phyloP scores from a whole-genome alignment of 2,113 vertebrate genomes.

The Malurus alboscapulatus region DNA sequence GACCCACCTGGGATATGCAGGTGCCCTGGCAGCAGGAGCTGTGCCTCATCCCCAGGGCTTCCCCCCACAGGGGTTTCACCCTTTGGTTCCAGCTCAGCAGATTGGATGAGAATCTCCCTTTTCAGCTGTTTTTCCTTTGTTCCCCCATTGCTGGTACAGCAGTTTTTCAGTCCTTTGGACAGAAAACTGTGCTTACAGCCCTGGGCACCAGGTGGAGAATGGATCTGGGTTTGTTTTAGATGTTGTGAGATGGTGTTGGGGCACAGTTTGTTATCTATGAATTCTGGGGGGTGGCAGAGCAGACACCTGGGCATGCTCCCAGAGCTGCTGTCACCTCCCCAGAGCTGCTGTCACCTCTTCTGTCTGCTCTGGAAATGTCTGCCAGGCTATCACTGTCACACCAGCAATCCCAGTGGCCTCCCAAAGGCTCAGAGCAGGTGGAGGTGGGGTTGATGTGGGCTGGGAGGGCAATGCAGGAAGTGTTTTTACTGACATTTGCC shows the following conservation, averaged over 20 bases:
- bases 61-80: neutral
- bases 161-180: neutral
- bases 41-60: neutral
- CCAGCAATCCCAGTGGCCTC: neutral
- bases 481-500: neutral
- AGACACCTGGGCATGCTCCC: neutral
- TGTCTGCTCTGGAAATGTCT: neutral
- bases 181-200: neutral
- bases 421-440: neutral
- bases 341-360: neutral
- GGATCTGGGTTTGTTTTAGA: neutral
- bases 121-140: neutral
- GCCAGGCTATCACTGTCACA: neutral
- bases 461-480: neutral
- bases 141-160: rapidly evolving
- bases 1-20: neutral
- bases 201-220: neutral
- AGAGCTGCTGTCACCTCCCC: neutral
- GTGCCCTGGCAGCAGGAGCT: neutral
- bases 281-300: neutral
- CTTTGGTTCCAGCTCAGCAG: neutral
- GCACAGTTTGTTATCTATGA: neutral
- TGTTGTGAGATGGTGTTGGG: neutral
- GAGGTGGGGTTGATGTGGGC: neutral
- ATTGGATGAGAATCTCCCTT: neutral